Base-by-base conservation (phyloP, 64 coral and sea anemone species). In the Astreopora myriophthalma region DNA sequence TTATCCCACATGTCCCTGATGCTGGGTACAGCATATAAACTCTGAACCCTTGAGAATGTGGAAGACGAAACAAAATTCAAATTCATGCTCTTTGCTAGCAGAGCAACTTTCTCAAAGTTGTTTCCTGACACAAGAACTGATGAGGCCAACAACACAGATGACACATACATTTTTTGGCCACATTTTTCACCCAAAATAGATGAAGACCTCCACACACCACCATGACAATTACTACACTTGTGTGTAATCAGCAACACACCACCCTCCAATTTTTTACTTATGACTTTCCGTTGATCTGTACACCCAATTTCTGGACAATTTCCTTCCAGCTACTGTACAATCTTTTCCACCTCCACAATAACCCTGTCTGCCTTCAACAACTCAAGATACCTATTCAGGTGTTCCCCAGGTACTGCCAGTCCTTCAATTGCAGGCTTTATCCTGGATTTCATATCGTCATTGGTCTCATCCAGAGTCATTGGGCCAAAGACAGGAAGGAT, bases 11-110 rank as follows among this genome's bases (percentile, higher is more conserved):
- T 22, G 4, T 42, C 44, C 35, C 24, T 2, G 34, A 76, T 40
- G 26, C 75, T 26, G 33, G 86, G 72, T 22, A 89, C 23, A 26
- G 14, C 87, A 49, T 89, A 89, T 0, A 89, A 71, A 34, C 49
- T 89, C 37, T 89, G 74, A 22, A 89, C 51, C 42, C 36, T 57
- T 74, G 81, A 34, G 42, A 85, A 85, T 5, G 90, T 92, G 8
- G 79, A 25, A 36, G 26, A 23, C 8, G 35, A 92, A 23, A 92
- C 48, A 74, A 85, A 92, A 29, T 75, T 31, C 17, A 92, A 40
- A 10, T 92, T 92, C 6, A 74, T 26, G n/a, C 75, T 82, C 19
- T 72, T 84, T 3, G 30, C 49, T 1, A 91, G 34, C 77, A 91
- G 19, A 23, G n/a, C n/a, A n/a, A 9, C 28, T 75, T 75, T n/a